Conservation (phyloP, 2,888 invertebrate species). For the Gymnocheta viridis region DNA sequence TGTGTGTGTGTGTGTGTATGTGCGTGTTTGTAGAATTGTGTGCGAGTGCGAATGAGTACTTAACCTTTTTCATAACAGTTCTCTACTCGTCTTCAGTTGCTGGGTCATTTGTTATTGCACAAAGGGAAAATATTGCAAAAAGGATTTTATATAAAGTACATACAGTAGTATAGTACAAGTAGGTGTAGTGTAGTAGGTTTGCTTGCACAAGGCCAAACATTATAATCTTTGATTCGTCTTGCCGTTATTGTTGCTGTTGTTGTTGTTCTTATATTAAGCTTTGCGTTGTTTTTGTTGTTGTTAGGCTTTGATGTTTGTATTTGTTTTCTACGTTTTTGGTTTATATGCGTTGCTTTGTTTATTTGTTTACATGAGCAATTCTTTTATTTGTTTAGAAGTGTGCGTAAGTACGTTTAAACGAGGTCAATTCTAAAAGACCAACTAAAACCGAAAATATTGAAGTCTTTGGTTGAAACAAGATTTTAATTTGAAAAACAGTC, state of each 20-base stretch:
- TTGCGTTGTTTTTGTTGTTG: conserved; percentile 11
- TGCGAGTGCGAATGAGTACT: conserved; percentile 38
- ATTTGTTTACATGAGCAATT: not conserved
- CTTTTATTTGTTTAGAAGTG: not conserved
- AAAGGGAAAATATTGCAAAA: conserved; percentile 58
- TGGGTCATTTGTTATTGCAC: conserved; percentile 64
- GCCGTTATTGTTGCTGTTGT: conserved; percentile 11
- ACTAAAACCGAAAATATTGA: not conserved
- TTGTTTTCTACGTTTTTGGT: conserved; percentile 22
- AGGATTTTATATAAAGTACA: conserved; percentile 50
- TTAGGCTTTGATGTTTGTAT: conserved; percentile 43
- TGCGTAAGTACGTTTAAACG: not conserved
- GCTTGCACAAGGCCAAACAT: conserved; percentile 68
- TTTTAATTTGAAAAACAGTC: not conserved
- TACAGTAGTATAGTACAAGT: conserved; percentile 7
- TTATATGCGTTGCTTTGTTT: conserved; percentile 46
- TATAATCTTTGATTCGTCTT: conserved; percentile 59
- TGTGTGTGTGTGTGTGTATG: no score
- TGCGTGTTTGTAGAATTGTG: not conserved
- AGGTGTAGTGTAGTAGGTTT: conserved; percentile 42
- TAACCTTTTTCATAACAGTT: conserved; percentile 68
- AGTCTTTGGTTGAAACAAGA: not conserved
- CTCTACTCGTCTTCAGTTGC: conserved; percentile 66
- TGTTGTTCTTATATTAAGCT: conserved; percentile 41
- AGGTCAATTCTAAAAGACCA: not conserved